Percentiles rank a stretch among this genome's conserved stretches.
These are phyloP conservation scores for Mus spicilegus DNA, from an alignment of 2,113 vertebrate genomes.

Conservation along the genomic window DNA sequence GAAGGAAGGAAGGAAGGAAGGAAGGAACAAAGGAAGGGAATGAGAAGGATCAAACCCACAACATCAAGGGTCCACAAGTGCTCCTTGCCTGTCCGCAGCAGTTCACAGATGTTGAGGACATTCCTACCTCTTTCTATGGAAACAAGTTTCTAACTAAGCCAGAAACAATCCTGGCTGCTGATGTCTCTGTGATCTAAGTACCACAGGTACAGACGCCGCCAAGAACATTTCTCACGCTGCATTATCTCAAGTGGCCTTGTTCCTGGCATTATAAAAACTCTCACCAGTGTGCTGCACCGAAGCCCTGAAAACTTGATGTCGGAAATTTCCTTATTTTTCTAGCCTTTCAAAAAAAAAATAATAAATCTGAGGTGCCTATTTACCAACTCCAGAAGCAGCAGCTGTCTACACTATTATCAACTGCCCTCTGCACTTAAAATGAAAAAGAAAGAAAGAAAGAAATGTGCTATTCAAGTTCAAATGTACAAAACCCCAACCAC, in stretches of 20 bases:
- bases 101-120: neutral
- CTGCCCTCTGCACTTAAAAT: conserved; percentile 53
- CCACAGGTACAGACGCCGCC: conserved; percentile 71
- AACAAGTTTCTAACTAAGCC: conserved; percentile 30
- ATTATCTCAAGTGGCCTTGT: conserved; percentile 74
- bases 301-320: conserved; percentile 83
- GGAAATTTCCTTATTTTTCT: conserved; percentile 75
- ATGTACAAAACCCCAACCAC: conserved; percentile 44
- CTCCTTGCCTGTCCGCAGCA: neutral
- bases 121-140: neutral
- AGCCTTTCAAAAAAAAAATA: conserved; percentile 73
- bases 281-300: conserved; percentile 79
- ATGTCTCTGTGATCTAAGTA: conserved; percentile 35
- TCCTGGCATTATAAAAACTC: conserved; percentile 58
- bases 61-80: conserved; percentile 48
- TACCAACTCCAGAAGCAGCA: conserved; percentile 78
- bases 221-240: conserved; percentile 76
- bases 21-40: neutral
- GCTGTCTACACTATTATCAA: conserved; percentile 58
- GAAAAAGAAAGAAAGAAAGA: conserved; percentile 46
- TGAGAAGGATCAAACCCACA: neutral
- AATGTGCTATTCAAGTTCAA: conserved; percentile 62
- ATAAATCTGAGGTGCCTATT: conserved; percentile 76
- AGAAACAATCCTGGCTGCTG: neutral
- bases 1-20: neutral